These are phyloP conservation scores for Hydriomena furcata DNA, from an alignment of 2,888 invertebrate species.

Conservation along the genomic window DNA sequence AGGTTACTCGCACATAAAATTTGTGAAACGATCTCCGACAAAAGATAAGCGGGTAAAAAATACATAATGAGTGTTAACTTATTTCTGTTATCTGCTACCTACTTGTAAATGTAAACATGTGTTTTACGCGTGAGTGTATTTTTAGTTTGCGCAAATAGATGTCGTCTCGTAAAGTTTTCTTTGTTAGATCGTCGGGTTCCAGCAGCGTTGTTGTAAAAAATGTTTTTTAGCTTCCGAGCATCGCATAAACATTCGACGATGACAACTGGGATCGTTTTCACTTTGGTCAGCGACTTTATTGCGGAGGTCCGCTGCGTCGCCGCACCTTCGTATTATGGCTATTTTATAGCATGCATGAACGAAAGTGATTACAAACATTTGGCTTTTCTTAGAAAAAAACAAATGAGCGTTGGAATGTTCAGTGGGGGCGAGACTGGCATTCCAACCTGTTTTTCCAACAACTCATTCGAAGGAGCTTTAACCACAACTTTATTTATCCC, in stretches of 20 bases:
- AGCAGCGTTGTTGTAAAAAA: slow-evolving; percentile 53
- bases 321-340: slow-evolving; percentile 33
- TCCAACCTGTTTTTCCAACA: neutral
- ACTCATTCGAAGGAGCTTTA: no score
- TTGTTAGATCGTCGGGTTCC: slow-evolving; percentile 41
- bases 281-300: slow-evolving; percentile 61
- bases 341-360: slow-evolving; percentile 30
- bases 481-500: no score
- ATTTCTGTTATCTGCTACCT: slow-evolving; percentile 42
- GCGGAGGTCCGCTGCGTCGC: slow-evolving; percentile 38
- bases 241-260: slow-evolving; percentile 65
- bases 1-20: slow-evolving; percentile 68
- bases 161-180: slow-evolving; percentile 41
- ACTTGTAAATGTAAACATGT: slow-evolving; percentile 32
- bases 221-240: slow-evolving; percentile 55
- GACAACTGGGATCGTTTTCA: slow-evolving; percentile 70
- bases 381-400: slow-evolving; percentile 28
- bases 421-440: neutral
- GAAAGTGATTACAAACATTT: slow-evolving; percentile 31
- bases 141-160: slow-evolving; percentile 38
- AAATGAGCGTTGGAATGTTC: slow-evolving; percentile 20
- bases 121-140: slow-evolving; percentile 33
- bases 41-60: slow-evolving; percentile 56
- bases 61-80: slow-evolving; percentile 40
- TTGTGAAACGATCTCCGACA: slow-evolving; percentile 63